Percentiles rank a stretch among this genome's conserved stretches.
Conservation (phyloP, 53 echinoderm and acorn worm genomes). For the Echinarachnius parma region DNA sequence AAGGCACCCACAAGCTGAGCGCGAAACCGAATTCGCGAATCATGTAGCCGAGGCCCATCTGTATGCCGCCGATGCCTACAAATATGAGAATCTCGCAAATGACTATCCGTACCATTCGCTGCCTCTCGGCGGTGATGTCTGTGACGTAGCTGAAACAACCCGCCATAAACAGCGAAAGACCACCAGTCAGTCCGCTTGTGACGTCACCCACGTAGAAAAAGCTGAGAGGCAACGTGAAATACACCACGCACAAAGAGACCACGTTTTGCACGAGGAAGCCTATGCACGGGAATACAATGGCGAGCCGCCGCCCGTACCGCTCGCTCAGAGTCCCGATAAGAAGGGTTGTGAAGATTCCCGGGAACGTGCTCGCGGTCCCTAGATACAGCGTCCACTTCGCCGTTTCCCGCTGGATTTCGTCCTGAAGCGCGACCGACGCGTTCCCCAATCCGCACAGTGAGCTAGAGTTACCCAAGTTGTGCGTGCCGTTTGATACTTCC, state of each 20-base stretch:
- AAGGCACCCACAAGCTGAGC: constrained; percentile 20
- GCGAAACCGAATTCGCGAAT: constrained; percentile 15
- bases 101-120: constrained; percentile 58
- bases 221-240: constrained; percentile 28
- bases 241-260: constrained; percentile 17
- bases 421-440: neutral
- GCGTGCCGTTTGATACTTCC: neutral
- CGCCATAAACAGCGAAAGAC: constrained; percentile 43
- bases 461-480: neutral
- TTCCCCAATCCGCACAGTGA: neutral
- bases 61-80: constrained; percentile 33
- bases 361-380: constrained; percentile 1
- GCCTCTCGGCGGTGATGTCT: constrained; percentile 43
- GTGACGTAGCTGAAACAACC: constrained; percentile 51
- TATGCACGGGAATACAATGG: constrained; percentile 41
- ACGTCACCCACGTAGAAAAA: constrained; percentile 45
- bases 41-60: constrained; percentile 50
- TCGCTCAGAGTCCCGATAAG: constrained; percentile 60
- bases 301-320: constrained; percentile 48
- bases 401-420: constrained; percentile 46
- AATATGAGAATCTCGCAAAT: constrained; percentile 52
- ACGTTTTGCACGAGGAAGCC: constrained; percentile 37
- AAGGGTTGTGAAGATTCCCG: constrained; percentile 33
- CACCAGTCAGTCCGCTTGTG: constrained; percentile 41
- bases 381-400: constrained; percentile 61